Evolutionary conservation across 2,888 invertebrate species (phyloP).

Genomic region (Drosophila fulvimacula): DNA sequence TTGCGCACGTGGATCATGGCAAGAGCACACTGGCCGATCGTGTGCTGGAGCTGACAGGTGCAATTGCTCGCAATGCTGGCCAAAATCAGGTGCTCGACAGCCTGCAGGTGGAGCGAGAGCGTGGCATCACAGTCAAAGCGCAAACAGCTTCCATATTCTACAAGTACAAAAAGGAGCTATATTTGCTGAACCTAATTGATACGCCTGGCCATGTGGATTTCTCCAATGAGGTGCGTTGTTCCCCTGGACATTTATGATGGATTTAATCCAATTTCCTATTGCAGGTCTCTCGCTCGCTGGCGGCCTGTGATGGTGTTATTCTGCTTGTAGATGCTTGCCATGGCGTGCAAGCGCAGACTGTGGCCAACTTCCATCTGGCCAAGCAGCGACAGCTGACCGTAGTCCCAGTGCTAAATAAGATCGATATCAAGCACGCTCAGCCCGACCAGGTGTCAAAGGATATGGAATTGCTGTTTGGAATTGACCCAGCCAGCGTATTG

Average conservation of each 20-base stretch:
- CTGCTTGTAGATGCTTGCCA: constrained; percentile 98
- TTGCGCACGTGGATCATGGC: constrained; percentile 99
- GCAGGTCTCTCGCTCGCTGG: constrained; percentile 92
- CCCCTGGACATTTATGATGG: neutral
- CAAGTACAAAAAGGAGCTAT: constrained; percentile 88
- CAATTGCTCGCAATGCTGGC: constrained; percentile 88
- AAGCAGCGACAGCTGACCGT: constrained; percentile 92
- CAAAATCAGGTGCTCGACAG: constrained; percentile 91
- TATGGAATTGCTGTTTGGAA: constrained; percentile 92
- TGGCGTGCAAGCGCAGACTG: constrained; percentile 98
- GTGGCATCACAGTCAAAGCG: constrained; percentile 99
- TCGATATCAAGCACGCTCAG: constrained; percentile 96
- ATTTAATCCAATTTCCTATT: neutral
- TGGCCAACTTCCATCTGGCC: constrained; percentile 97
- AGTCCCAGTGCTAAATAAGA: constrained; percentile 98
- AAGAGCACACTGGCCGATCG: constrained; percentile 99
- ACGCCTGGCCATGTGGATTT: constrained; percentile 99
- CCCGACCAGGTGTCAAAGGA: constrained; percentile 93
- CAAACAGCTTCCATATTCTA: constrained; percentile 96
- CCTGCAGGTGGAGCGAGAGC: constrained; percentile 94
- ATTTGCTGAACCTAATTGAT: constrained; percentile 97
- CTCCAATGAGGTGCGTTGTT: constrained; percentile 92
- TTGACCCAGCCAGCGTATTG: constrained; percentile 89
- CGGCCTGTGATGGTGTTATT: constrained; percentile 97
- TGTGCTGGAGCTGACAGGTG: constrained; percentile 96